These are phyloP conservation scores for Thamnophis elegans DNA, from an alignment of 2,797 vertebrate genomes.

Conservation along the genomic window DNA sequence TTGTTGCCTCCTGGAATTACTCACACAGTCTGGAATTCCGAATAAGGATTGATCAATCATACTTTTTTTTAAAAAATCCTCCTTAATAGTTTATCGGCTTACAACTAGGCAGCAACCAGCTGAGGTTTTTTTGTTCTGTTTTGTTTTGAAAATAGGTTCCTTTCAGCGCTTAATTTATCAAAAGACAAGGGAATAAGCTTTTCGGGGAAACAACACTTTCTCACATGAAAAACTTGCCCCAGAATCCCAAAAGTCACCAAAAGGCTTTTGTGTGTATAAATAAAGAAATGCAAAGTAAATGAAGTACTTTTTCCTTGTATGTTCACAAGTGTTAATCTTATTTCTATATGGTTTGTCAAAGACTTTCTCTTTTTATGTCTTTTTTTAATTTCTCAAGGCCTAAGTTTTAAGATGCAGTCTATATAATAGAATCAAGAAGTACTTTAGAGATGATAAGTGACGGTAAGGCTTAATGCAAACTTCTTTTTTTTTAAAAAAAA, in stretches of 20 bases:
- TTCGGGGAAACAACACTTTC: constrained; percentile 7
- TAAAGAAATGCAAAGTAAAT: background rate
- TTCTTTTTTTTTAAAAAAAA: no score
- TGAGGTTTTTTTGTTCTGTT: constrained; percentile 1
- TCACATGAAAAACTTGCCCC: constrained; percentile 21
- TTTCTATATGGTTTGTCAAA: background rate
- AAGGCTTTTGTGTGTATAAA: background rate
- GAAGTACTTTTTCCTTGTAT: background rate
- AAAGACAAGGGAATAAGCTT: constrained; percentile 21
- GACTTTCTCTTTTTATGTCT: background rate
- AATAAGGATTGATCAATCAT: constrained; percentile 38
- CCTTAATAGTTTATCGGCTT: constrained; percentile 37
- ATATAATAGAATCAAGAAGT: background rate
- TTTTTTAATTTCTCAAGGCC: background rate
- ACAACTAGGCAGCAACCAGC: constrained; percentile 23
- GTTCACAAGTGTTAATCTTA: background rate
- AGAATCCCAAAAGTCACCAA: constrained; percentile 4
- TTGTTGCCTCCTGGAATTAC: constrained; percentile 37
- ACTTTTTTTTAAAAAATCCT: constrained; percentile 38
- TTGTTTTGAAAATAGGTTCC: constrained; percentile 27
- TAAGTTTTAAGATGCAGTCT: background rate
- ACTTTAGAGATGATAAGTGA: background rate
- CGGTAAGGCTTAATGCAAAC: background rate
- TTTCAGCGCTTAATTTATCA: constrained; percentile 35
- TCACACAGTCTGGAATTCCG: constrained; percentile 17